Base-by-base conservation (phyloP, 1,140 invertebrate genomes). In the Drosophila dunni region DNA sequence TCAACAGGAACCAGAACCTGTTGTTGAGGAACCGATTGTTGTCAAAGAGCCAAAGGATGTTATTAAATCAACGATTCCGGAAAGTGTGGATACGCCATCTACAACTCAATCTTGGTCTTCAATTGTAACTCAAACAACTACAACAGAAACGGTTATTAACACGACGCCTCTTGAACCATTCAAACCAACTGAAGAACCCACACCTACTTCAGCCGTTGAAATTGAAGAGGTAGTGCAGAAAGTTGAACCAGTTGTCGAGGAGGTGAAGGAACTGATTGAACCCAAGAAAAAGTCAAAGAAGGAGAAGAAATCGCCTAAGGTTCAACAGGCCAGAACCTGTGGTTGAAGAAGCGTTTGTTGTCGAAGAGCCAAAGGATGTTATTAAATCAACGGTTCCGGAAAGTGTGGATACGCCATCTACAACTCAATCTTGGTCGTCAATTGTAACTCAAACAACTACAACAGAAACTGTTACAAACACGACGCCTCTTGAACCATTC, bases 281-380 rank as follows among this genome's bases (percentile, higher is more conserved):
- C 33, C 34, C 0, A 81, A 67, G 7, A 80, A 71, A 46, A 78
- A 82, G 20, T 0, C 53, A 1, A 82, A 51, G 29, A 78, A 78
- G 11, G 70, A 82, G 0, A 48, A 64, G n/a, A 78, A 81, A 50
- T 29, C 8, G 7, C 7, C 45, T 0, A 63, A 78, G 9, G 6
- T 1, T 0, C 67, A 72, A 10, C 44, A 34, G 4, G n/a, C 6
- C 38, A 3, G 56, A 69, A 24, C 50, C 34, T 17, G 34, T 10
- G 6, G 13, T 42, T 68, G 42, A 38, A 7, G 15, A 58, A 2
- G 10, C 56, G 10, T 53, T 3, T 7, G 54, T 48, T 17, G 10
- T 11, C 3, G 24, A 65, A 9, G 36, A 51, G n/a, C 10, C 29
- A 51, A 24, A 34, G 36, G 9, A 44, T 0, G 9, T 5, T 24